A percentile compares a stretch with the other conserved stretches of the same genome.
Conservation (phyloP, 2,113 vertebrate species). For the Epinephelus lanceolatus region DNA sequence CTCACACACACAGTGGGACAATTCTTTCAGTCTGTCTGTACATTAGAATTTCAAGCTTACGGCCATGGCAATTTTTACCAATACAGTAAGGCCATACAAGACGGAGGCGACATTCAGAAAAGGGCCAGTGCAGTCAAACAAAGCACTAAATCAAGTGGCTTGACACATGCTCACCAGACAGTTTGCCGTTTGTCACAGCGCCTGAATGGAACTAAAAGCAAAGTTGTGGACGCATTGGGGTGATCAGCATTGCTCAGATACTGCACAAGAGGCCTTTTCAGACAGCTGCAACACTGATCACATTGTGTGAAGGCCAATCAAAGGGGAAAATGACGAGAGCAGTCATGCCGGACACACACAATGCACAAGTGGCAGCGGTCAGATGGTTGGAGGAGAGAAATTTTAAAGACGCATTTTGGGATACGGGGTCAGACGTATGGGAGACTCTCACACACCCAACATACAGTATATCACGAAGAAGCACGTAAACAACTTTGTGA, state of each 20-base stretch:
- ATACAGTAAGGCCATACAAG: slow-evolving; percentile 75
- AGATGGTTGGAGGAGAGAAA: slow-evolving; percentile 74
- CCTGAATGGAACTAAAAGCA: slow-evolving; percentile 84
- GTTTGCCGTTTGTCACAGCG: slow-evolving; percentile 83
- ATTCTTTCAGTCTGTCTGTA: slow-evolving; percentile 74
- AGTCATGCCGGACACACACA: slow-evolving; percentile 81
- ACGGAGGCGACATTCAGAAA: slow-evolving; percentile 72
- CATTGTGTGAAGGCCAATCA: slow-evolving; percentile 86
- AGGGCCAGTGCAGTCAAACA: slow-evolving; percentile 77
- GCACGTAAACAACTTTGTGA: slow-evolving; percentile 2
- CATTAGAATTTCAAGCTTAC: slow-evolving; percentile 81
- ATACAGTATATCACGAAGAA: neutral
- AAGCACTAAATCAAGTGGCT: slow-evolving; percentile 85
- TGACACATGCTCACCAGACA: slow-evolving; percentile 85
- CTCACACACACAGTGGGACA: slow-evolving; percentile 55
- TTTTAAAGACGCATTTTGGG: slow-evolving; percentile 71
- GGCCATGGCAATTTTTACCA: slow-evolving; percentile 79
- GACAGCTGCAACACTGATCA: slow-evolving; percentile 84
- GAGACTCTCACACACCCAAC: slow-evolving; percentile 29
- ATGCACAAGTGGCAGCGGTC: slow-evolving; percentile 81
- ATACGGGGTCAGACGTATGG: slow-evolving; percentile 56
- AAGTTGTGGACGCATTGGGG: slow-evolving; percentile 78
- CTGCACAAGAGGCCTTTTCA: slow-evolving; percentile 85
- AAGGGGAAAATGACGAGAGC: slow-evolving; percentile 85
- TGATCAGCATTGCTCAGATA: slow-evolving; percentile 81